Base-by-base conservation (phyloP, 2,888 invertebrate genomes). In the Patella caerulea region DNA sequence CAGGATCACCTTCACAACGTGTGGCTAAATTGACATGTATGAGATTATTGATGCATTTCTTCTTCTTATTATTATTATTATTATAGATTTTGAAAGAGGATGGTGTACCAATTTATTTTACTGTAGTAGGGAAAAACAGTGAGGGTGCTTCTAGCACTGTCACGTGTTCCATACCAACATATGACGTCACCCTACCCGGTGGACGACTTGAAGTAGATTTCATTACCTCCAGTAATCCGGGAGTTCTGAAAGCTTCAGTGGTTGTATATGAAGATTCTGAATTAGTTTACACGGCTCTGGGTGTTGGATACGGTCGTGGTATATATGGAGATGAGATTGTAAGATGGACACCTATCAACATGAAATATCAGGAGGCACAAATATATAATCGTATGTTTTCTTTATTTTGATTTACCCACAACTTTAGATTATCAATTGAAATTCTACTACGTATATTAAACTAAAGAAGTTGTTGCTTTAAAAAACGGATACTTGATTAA, bases 241-340 rank as follows among this genome's bases (percentile, higher is more conserved):
- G 72, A 3, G 74, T 79, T 11, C 74, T 87, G 19, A 81, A 79
- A 34, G 87, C 83, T 1, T 77, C 78, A 12, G 78, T 86, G 19
- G 79, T 84, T 11, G 82, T 83, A 7, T 80, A 83, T 78, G 87
- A 87, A 52, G 86, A 87, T 73, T 86, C 86, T 0, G 78, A n/a
- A 12, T 34, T 81, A 0, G 52, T 54, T 7, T 54, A 9, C 5
- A 69, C 78, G 0, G 24, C 54, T 17, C 34, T 81, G 17, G 80
- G 78, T 53, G 78, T 81, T 0, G 80, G 80, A 0, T 55, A 71
- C 2, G 78, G 78, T 14, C 74, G 54, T 17, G 76, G 76, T 11
- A 59, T 76, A 45, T 81, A 77, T 19, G 78, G 71, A 5, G 72
- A 59, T 19, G 80, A 76, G 4, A 53, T 78, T 14, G 29, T 29